phyloP scores from a whole-genome alignment of 2,797 vertebrate genomes.

The Mus spretus region DNA sequence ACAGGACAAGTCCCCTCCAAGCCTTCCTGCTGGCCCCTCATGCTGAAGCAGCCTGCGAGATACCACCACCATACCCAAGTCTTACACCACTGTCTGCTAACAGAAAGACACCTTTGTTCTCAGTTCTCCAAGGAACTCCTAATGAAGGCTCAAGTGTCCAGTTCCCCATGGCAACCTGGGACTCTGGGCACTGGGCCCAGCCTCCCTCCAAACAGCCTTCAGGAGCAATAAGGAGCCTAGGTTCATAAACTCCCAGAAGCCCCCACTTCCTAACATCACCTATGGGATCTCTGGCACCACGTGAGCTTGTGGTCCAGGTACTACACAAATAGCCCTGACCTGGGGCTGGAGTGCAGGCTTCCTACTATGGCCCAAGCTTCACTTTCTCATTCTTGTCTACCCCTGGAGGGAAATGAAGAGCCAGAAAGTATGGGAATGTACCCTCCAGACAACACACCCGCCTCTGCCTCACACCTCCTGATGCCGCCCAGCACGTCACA shows the following conservation, averaged over 20 bases:
- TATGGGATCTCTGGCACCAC: fast-evolving
- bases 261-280: not conserved
- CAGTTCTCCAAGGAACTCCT: not conserved
- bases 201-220: not conserved
- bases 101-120: not conserved
- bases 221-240: not conserved
- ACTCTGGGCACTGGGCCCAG: not conserved
- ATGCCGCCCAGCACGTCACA: slow-evolving; percentile 62
- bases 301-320: too few species aligned
- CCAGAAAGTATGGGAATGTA: not conserved
- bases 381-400: fast-evolving
- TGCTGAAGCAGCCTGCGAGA: fast-evolving
- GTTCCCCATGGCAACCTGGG: not conserved
- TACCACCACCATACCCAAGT: not conserved
- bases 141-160: not conserved
- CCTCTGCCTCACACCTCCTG: not conserved
- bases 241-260: too few species aligned
- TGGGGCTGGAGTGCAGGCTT: not conserved
- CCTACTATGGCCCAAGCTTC: not conserved
- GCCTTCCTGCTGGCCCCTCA: not conserved
- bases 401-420: not conserved
- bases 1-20: not conserved
- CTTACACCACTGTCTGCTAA: not conserved
- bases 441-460: not conserved
- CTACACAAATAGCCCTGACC: fast-evolving